Evolutionary conservation across 2,113 vertebrate species (phyloP).

Genomic region (Corythaixoides concolor): DNA sequence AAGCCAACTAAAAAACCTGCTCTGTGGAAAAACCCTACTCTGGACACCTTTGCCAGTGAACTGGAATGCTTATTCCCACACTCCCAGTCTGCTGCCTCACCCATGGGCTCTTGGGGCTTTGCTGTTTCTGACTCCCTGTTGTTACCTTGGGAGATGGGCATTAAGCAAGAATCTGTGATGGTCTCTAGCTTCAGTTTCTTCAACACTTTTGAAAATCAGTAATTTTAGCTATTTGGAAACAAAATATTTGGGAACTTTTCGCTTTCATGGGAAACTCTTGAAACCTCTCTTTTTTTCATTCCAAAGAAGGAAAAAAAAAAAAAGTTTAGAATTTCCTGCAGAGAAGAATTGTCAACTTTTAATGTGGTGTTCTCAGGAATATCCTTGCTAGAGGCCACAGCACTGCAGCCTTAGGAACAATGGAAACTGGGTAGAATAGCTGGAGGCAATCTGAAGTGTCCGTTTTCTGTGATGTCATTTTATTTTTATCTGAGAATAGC

Average conservation of each 20-base stretch:
- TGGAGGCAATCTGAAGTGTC: background rate
- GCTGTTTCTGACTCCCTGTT: background rate
- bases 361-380: background rate
- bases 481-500: background rate
- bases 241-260: background rate
- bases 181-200: background rate
- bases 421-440: background rate
- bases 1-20: background rate
- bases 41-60: background rate
- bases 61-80: rapidly evolving
- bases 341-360: background rate
- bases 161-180: background rate
- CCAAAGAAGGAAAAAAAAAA: background rate
- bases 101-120: background rate
- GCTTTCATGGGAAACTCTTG: background rate
- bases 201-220: background rate
- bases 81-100: background rate
- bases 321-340: background rate
- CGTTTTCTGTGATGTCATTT: background rate
- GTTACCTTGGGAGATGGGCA: background rate
- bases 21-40: background rate
- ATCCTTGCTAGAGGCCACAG: background rate
- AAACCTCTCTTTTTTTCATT: background rate
- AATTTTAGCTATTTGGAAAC: background rate
- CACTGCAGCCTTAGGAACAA: background rate